phyloP scores from a whole-genome alignment of 2,113 vertebrate genomes.

The Sylvilagus bachmani region DNA sequence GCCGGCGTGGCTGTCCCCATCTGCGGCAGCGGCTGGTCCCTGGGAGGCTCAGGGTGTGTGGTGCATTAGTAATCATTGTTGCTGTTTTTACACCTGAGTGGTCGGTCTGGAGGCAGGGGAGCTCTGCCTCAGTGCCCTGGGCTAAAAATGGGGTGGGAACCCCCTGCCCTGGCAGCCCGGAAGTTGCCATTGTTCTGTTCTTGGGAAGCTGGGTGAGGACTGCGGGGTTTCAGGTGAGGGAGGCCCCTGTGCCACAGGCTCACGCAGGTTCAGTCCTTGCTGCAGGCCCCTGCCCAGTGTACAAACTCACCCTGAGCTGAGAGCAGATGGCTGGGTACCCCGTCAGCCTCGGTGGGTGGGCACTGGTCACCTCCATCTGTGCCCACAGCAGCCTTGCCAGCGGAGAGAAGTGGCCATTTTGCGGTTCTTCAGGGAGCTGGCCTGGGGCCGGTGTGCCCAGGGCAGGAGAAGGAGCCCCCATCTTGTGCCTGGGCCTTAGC shows the following conservation, averaged over 20 bases:
- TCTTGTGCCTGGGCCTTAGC: too few relatives aligned
- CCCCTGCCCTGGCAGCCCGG: conserved; percentile 52
- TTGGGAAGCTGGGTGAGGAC: conserved; percentile 44
- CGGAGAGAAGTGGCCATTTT: neutral
- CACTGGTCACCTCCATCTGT: rapidly evolving
- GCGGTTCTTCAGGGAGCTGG: neutral
- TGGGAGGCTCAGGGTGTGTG: neutral
- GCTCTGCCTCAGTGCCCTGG: conserved; percentile 74
- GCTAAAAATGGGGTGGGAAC: conserved; percentile 76
- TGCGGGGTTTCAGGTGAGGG: neutral
- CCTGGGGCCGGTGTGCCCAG: too few relatives aligned
- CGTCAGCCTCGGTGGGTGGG: neutral
- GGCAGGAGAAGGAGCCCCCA: too few relatives aligned
- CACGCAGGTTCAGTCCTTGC: neutral
- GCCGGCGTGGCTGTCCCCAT: neutral
- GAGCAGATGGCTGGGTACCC: neutral
- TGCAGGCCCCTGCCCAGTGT: neutral
- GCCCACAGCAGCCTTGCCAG: too few relatives aligned
- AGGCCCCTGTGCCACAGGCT: neutral
- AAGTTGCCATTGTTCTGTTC: conserved; percentile 75
- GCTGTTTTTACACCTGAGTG: conserved; percentile 43
- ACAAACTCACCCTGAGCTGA: too few relatives aligned
- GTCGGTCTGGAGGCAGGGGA: neutral
- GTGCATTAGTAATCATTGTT: neutral
- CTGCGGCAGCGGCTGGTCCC: neutral